A percentile compares a stretch with the other conserved stretches of the same genome.
phyloP scores from a whole-genome alignment of 2,113 vertebrate species.

The Cromileptes altivelis region DNA sequence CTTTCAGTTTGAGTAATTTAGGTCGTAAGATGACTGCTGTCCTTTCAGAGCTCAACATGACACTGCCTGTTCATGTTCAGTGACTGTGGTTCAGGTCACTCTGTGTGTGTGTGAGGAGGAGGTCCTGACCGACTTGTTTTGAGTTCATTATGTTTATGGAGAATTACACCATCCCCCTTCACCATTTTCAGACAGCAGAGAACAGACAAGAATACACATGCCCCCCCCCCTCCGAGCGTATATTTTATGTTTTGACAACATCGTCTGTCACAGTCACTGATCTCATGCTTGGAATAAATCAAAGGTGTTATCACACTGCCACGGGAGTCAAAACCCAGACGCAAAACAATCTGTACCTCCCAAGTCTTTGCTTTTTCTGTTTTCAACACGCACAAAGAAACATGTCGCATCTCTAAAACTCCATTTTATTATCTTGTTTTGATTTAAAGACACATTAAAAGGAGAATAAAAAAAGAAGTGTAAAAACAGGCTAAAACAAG shows the following conservation, averaged over 20 bases:
- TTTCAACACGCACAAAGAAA: slow-evolving; percentile 49
- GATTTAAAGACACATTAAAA: slow-evolving; percentile 77
- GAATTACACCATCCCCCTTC: slow-evolving; percentile 26
- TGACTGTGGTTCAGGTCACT: neutral
- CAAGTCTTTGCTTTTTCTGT: slow-evolving; percentile 35
- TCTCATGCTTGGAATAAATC: slow-evolving; percentile 66
- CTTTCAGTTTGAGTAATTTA: neutral
- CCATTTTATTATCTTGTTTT: slow-evolving; percentile 77
- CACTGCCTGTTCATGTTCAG: neutral
- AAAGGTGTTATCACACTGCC: slow-evolving; percentile 48
- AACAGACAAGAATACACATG: slow-evolving; percentile 52
- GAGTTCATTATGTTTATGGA: slow-evolving; percentile 41
- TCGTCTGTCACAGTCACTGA: slow-evolving; percentile 65
- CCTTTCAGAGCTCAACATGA: neutral
- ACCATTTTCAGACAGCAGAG: slow-evolving; percentile 39
- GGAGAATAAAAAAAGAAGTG: slow-evolving; percentile 50
- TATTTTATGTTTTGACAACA: slow-evolving; percentile 74
- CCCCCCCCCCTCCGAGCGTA: slow-evolving; percentile 11
- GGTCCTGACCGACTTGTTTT: slow-evolving; percentile 44
- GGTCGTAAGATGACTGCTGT: neutral
- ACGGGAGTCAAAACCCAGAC: slow-evolving; percentile 48
- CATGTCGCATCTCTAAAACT: slow-evolving; percentile 68
- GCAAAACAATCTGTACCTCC: slow-evolving; percentile 45
- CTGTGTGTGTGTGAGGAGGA: neutral
- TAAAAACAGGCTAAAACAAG: slow-evolving; percentile 72